phyloP scores from a whole-genome alignment of 1,140 invertebrate genomes.

The Brachionus asplanchnoidis region DNA sequence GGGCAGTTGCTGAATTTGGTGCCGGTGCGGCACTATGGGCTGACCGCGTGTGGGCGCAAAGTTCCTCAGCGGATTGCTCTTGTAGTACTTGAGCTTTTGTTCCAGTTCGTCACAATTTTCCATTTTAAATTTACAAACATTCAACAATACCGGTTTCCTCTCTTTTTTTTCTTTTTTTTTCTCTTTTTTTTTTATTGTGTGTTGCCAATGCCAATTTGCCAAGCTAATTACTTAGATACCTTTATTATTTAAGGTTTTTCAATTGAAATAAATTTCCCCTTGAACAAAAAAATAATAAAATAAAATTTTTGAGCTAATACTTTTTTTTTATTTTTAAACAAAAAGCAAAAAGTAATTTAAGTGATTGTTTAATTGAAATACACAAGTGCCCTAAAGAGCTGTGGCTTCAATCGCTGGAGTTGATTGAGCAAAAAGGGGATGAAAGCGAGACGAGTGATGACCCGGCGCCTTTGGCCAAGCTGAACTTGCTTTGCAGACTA shows the following conservation, averaged over 20 bases:
- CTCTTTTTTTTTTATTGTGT: background rate
- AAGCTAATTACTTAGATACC: constrained; percentile 36
- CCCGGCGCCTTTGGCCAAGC: background rate
- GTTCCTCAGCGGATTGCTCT: constrained; percentile 19
- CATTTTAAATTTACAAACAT: constrained; percentile 17
- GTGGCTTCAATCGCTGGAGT: constrained; percentile 14
- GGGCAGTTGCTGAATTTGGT: background rate
- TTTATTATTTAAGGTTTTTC: constrained; percentile 5
- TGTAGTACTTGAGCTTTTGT: background rate
- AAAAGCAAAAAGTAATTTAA: constrained; percentile 22
- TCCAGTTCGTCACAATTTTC: background rate
- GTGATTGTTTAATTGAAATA: constrained; percentile 41
- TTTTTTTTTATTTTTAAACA: constrained; percentile 35
- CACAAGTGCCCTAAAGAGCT: constrained; percentile 33
- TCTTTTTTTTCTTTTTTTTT: background rate
- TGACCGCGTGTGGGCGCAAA: background rate
- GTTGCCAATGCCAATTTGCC: constrained; percentile 34
- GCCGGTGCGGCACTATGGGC: background rate
- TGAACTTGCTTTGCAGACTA: background rate
- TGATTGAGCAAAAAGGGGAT: background rate
- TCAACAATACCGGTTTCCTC: constrained; percentile 4
- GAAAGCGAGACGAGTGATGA: background rate
- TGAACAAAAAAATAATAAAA: background rate
- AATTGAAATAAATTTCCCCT: background rate
- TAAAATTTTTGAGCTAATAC: background rate